Base-by-base conservation (phyloP, 2,888 invertebrate genomes). In the Xestia rhomboidea region DNA sequence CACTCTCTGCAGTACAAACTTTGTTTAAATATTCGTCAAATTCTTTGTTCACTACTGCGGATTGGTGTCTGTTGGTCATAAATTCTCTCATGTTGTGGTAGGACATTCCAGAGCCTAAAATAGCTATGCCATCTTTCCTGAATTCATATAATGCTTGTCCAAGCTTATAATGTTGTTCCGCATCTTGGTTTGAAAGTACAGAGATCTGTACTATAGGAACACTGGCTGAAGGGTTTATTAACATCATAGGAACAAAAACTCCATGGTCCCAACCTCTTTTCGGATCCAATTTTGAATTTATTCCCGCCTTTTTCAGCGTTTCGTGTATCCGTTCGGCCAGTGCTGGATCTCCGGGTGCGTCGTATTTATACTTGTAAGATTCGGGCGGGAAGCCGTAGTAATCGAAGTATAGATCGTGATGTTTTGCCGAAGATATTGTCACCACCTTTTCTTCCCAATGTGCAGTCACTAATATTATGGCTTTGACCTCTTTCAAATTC, bases 251-350 rank as follows among this genome's bases (percentile, higher is more conserved):
- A 38, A 96, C 96, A 80, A 96, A 96, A 24, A 96, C 96, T 87
- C 96, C 96, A 88, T 96, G 96, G 87, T 96, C 96, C 96, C 96
- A 96, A 86, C 96, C 96, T 91, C 96, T 91, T 87, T 94, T 91
- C 0, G 93, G 82, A 76, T 96, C 96, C 54, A 96, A 86, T 86
- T 93, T 94, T 0, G 95, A 94, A 21, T 92, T 91, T 51, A 96
- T 94, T 41, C 96, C 96, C 13, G 90, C 92, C 21, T 91, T 91
- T 85, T 94, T 93, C 13, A 96, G 77, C 1, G 89, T 88, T 49
- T 92, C 87, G 34, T 95, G 93, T 11, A 96, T 93, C 0, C 92
- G 90, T 73, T 93, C 90, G 0, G 96, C 96, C 34, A 95, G 79
- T 67, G 91, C 93, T 0, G 96, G 95, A 64, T 96, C 92, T 0